Evolutionary conservation across 2,797 vertebrate species (phyloP).

Genomic region (Liparis tanakae): DNA sequence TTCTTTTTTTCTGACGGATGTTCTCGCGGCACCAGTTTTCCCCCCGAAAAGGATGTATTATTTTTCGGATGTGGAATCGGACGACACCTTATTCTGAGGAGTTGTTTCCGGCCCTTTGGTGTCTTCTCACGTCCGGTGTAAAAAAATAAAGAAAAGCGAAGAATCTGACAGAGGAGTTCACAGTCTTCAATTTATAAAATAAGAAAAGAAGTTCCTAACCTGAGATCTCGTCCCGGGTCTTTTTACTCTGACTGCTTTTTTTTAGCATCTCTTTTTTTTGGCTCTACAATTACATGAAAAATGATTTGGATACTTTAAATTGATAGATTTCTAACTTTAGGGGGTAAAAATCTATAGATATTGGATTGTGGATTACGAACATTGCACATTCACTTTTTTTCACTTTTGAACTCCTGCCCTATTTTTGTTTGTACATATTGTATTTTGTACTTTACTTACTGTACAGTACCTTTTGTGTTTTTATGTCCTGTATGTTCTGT

Average conservation of each 20-base stretch:
- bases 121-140: slow-evolving; percentile 41
- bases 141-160: slow-evolving; percentile 44
- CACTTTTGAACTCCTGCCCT: too few species aligned
- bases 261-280: background rate
- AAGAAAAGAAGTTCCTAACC: slow-evolving; percentile 26
- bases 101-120: slow-evolving; percentile 49
- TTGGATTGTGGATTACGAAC: background rate
- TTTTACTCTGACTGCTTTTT: slow-evolving; percentile 10
- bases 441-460: too few species aligned
- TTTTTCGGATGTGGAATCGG: slow-evolving; percentile 30
- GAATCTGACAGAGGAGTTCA: slow-evolving; percentile 36
- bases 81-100: slow-evolving; percentile 37
- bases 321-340: background rate
- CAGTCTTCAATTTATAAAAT: slow-evolving; percentile 17
- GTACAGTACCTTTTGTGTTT: too few species aligned
- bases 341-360: slow-evolving; percentile 9
- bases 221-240: slow-evolving; percentile 13
- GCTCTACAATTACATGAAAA: background rate
- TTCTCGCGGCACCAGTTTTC: slow-evolving; percentile 26
- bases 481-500: too few species aligned
- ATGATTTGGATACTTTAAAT: background rate
- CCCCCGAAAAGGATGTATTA: slow-evolving; percentile 15
- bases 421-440: too few species aligned
- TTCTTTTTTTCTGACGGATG: slow-evolving; percentile 50
- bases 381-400: too few species aligned